Evolutionary conservation across 2,113 vertebrate species (phyloP).

Genomic region (Dicerorhinus sumatrensis): DNA sequence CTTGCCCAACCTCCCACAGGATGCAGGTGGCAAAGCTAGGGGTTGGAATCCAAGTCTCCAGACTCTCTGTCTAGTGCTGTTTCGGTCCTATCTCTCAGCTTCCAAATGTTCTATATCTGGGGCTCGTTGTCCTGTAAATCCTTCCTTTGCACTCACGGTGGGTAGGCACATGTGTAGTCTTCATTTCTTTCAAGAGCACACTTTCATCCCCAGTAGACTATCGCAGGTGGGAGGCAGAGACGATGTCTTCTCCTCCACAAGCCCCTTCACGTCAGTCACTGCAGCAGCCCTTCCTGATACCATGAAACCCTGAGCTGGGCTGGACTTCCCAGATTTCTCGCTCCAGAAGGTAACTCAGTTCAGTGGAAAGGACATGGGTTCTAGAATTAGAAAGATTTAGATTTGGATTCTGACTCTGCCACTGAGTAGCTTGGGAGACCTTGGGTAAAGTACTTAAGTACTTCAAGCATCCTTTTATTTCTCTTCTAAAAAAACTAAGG

Average conservation of each 20-base stretch:
- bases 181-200: background rate
- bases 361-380: background rate
- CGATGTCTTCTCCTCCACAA: background rate
- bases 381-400: background rate
- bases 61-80: background rate
- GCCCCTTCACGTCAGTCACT: background rate
- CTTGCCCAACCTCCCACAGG: background rate
- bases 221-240: background rate
- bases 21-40: background rate
- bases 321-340: background rate
- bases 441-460: background rate
- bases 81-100: background rate
- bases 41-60: background rate
- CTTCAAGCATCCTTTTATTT: background rate
- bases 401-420: background rate
- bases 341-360: background rate
- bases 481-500: background rate
- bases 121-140: background rate
- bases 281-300: background rate
- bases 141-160: background rate
- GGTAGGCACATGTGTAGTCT: fast-evolving
- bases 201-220: background rate
- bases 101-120: too few relatives aligned
- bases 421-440: background rate
- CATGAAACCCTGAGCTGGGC: background rate